Evolutionary conservation across 1,140 invertebrate species (phyloP).

Genomic region (Chironomus tepperi): DNA sequence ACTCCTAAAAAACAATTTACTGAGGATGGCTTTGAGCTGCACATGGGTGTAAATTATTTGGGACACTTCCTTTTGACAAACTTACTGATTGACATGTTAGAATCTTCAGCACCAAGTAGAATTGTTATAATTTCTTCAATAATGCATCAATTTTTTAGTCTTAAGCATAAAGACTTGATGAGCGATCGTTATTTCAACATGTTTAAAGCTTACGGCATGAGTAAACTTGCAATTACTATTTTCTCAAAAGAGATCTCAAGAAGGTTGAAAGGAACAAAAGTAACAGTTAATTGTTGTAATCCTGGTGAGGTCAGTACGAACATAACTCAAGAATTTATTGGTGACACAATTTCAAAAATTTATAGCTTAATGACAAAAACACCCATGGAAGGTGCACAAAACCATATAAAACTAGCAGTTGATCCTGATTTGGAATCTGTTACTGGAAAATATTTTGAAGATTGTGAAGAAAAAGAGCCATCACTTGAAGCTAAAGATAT

Average conservation of each 20-base stretch:
- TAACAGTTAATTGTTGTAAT: constrained; percentile 60
- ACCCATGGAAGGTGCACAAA: constrained; percentile 36
- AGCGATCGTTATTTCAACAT: constrained; percentile 51
- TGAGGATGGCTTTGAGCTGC: constrained; percentile 71
- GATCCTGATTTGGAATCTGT: constrained; percentile 34
- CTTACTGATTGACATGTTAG: constrained; percentile 55
- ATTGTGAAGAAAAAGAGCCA: constrained; percentile 44
- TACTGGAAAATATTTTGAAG: constrained; percentile 44
- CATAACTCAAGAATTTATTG: too few relatives aligned
- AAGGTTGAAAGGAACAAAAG: constrained; percentile 47
- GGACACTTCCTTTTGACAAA: constrained; percentile 79
- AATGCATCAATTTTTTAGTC: constrained; percentile 27
- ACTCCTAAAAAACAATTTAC: constrained; percentile 51
- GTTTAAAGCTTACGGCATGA: constrained; percentile 53
- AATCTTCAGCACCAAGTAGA: constrained; percentile 46
- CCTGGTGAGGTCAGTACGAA: constrained; percentile 67
- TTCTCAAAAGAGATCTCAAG: constrained; percentile 55
- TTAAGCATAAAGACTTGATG: constrained; percentile 53
- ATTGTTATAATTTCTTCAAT: constrained; percentile 34
- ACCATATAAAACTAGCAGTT: constrained; percentile 35
- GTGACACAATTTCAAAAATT: too few relatives aligned
- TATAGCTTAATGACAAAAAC: constrained; percentile 26
- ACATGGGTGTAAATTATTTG: constrained; percentile 70
- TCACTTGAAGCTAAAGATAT: constrained; percentile 42
- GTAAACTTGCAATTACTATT: constrained; percentile 68